Evolutionary conservation across 2,888 invertebrate species (phyloP).

Genomic region (Nasonovia ribisnigri): DNA sequence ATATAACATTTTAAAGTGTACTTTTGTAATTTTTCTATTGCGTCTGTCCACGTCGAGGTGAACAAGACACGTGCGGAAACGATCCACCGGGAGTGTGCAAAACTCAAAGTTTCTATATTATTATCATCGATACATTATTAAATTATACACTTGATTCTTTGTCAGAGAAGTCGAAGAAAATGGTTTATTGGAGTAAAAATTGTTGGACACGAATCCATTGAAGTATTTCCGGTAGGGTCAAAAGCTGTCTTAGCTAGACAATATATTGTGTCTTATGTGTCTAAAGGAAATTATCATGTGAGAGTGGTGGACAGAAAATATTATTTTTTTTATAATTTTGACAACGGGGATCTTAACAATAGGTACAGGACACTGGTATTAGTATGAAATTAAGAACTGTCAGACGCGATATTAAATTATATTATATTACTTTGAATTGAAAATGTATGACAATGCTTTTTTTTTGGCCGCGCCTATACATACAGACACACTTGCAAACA

Average conservation of each 20-base stretch:
- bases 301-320: not conserved
- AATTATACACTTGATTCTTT: not conserved
- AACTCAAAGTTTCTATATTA: not conserved
- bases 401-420: not conserved
- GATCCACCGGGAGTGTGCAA: not conserved
- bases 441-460: not conserved
- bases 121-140: not conserved
- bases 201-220: not conserved
- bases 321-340: not conserved
- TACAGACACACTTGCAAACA: not conserved
- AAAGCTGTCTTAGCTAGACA: not conserved
- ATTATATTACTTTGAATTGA: not conserved
- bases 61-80: not conserved
- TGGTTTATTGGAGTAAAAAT: not conserved
- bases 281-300: not conserved
- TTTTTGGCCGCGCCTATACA: not conserved
- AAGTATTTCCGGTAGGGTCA: not conserved
- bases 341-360: not conserved
- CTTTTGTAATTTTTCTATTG: not conserved
- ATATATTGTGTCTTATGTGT: too few species aligned
- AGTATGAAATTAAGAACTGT: not conserved
- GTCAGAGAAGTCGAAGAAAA: not conserved
- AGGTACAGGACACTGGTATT: not conserved
- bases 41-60: not conserved
- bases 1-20: not conserved